A percentile compares a stretch with the other conserved stretches of the same genome.
These are phyloP conservation scores for Leucopsar rothschildi DNA, from an alignment of 2,113 vertebrate genomes.

Conservation along the genomic window DNA sequence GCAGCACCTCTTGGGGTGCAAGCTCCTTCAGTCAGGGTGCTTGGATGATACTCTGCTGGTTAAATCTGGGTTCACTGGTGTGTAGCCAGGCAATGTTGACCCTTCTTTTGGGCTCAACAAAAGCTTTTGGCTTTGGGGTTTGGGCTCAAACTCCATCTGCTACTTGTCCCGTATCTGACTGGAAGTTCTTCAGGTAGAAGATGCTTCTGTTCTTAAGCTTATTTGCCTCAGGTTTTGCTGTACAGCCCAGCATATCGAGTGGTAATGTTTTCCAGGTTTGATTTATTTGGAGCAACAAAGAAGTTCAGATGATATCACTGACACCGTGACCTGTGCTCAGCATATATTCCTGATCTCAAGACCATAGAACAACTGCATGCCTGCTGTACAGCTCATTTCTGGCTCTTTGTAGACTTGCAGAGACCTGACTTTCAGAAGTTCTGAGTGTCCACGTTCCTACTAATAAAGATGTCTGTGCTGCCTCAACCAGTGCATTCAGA, in stretches of 20 bases:
- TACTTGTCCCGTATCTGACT: background rate
- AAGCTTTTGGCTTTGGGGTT: too few species aligned
- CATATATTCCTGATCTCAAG: background rate
- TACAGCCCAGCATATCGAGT: background rate
- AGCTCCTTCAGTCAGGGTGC: background rate
- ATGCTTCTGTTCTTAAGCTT: background rate
- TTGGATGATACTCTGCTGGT: background rate
- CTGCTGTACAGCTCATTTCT: background rate
- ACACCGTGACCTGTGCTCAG: background rate
- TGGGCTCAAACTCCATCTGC: background rate
- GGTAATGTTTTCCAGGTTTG: background rate
- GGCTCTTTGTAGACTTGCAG: background rate
- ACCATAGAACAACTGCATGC: fast-evolving
- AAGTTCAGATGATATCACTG: background rate
- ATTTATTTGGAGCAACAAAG: background rate
- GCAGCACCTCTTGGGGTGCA: background rate
- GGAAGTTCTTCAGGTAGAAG: background rate
- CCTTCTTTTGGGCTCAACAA: background rate
- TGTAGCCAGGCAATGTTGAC: background rate
- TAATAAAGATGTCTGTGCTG: background rate
- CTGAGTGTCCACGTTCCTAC: background rate
- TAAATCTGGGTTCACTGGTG: background rate
- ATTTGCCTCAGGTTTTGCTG: background rate
- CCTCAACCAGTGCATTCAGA: background rate
- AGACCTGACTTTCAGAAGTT: background rate